Base-by-base conservation (phyloP, 64 coral and sea anemone species). In the Exaiptasia diaphana region DNA sequence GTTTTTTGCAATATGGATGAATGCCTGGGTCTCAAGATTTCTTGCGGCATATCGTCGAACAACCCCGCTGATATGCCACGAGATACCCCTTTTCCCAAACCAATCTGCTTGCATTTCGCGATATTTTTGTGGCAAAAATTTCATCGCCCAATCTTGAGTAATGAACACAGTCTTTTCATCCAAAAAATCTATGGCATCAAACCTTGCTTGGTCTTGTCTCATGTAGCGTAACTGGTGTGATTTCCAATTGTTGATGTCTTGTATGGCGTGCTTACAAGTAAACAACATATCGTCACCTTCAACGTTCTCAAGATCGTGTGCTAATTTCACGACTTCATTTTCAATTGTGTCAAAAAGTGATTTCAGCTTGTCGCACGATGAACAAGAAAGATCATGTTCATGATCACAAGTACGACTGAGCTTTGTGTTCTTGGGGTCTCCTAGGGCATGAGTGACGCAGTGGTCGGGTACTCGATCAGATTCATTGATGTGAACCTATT, bases 401-500 rank as follows among this genome's bases (percentile, higher is more conserved):
- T 75, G 71, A 75, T 32, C 31, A 30, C 71, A 75, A 11, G 21
- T 30, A 48, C 14, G 26, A 9, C 28, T 46, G 18, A 75, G 33
- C 21, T 32, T 9, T 28, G 44, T 22, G 38, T 75, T 25, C 29
- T 52, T 75, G 38, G 71, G 71, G 71, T 75, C 71, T 18, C 44
- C 50, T 20, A 75, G 21, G 26, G 71, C 71, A 44, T 75, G 50
- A 49, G 50, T 44, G 27, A n/a, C 50, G 30, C 71, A 75, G 38
- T 75, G 71, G 40, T 75, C 71, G 21, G 38, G 38, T 11, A 50
- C 71, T 29, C 44, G 25, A 41, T 38, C 43, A 15, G 43, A 20
- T 25, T 75, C 21, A 5, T 17, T 45, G 21, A 75, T 75, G 48
- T 75, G 71, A 24, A 75, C 71, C 39, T 75, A 54, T 54, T 6